Conservation (phyloP, 2,113 vertebrate species). For the Muntiacus reevesi region DNA sequence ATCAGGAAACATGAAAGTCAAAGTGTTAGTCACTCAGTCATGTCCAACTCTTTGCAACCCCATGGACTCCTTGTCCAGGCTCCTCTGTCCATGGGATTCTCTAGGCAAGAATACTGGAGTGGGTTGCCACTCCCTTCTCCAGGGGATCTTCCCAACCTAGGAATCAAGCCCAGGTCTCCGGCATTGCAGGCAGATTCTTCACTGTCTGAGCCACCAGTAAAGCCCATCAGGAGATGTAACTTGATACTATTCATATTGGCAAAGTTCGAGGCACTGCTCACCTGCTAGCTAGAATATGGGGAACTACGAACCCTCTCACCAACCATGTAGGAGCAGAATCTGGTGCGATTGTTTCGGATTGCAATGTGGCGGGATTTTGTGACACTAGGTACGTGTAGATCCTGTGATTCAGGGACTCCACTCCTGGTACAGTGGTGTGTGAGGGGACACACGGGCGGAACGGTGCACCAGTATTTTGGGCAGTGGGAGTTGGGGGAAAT, state of each 20-base stretch:
- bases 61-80: neutral
- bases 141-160: neutral
- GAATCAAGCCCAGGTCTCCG: fast-evolving
- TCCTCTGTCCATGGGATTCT: neutral
- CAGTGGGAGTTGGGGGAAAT: neutral
- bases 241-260: neutral
- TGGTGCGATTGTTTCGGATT: neutral
- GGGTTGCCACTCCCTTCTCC: neutral
- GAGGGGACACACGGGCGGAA: neutral
- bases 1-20: neutral
- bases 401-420: neutral
- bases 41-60: neutral
- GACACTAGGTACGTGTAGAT: neutral
- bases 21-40: neutral
- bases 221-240: neutral
- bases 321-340: neutral
- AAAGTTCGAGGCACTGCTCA: neutral
- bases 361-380: neutral
- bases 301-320: neutral
- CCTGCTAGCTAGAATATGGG: neutral
- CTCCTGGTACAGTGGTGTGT: neutral
- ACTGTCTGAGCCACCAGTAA: neutral
- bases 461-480: neutral
- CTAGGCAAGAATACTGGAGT: neutral
- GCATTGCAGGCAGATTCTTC: neutral